These are phyloP conservation scores for Ptychodera flava DNA, from an alignment of 35 echinoderm and acorn worm species.

Conservation along the genomic window DNA sequence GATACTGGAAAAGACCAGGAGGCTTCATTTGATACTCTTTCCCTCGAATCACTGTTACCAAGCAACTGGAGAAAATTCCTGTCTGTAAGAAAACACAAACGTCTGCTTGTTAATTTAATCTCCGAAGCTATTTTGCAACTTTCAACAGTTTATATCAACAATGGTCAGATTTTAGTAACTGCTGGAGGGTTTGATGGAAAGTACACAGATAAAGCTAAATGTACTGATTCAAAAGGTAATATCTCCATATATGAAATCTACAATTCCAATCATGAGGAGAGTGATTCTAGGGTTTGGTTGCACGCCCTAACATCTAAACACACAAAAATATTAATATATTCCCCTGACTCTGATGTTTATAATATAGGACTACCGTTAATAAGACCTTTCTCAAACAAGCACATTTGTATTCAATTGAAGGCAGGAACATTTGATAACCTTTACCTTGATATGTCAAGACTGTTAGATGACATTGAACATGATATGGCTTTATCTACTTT, in stretches of 20 bases:
- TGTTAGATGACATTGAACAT: slow-evolving; percentile 18
- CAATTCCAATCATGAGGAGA: slow-evolving; percentile 45
- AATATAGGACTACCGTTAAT: neutral
- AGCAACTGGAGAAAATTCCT: neutral
- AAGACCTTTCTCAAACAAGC: slow-evolving; percentile 10
- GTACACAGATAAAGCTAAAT: slow-evolving; percentile 50
- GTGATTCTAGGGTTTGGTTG: slow-evolving; percentile 41
- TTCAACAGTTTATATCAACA: neutral
- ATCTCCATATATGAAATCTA: neutral
- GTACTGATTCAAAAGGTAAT: neutral
- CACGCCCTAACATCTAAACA: slow-evolving; percentile 10
- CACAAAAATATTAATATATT: neutral
- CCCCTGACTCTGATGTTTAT: neutral
- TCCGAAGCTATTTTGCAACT: neutral
- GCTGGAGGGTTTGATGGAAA: slow-evolving; percentile 48
- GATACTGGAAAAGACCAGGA: neutral
- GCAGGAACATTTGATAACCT: slow-evolving; percentile 8
- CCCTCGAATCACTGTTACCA: neutral
- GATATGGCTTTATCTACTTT: slow-evolving; percentile 19
- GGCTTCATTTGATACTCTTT: neutral
- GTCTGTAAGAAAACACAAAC: neutral
- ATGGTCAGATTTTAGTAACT: slow-evolving; percentile 3
- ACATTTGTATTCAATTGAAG: slow-evolving; percentile 13
- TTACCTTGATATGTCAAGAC: slow-evolving; percentile 16
- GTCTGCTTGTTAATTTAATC: neutral